phyloP scores from a whole-genome alignment of 2,113 vertebrate genomes.

The Salvelinus fontinalis region DNA sequence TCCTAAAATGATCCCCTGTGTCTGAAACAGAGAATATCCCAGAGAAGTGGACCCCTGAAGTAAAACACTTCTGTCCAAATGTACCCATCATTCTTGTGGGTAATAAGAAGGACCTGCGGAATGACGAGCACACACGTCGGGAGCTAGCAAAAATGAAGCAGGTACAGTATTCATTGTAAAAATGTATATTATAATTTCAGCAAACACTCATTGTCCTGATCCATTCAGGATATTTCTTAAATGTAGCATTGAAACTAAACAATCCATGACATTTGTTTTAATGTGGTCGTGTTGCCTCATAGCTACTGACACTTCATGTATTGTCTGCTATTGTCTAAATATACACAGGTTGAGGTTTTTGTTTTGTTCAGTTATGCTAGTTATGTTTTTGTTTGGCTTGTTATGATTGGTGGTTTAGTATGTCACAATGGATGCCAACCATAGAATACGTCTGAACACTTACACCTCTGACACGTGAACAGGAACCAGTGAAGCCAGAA shows the following conservation, averaged over 20 bases:
- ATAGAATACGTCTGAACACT: too few species aligned
- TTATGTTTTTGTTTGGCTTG: not conserved
- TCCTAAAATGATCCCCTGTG: not conserved
- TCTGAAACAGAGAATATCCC: conserved; percentile 72
- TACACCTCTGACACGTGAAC: conserved; percentile 7
- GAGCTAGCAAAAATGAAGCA: conserved; percentile 77
- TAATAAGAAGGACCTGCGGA: conserved; percentile 76
- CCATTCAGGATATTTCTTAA: not conserved
- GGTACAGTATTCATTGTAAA: conserved; percentile 40
- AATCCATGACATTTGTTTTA: not conserved
- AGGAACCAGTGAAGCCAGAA: conserved; percentile 78
- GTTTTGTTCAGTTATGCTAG: not conserved
- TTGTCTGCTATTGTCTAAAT: too few species aligned
- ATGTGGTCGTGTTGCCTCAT: too few species aligned
- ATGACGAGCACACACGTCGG: conserved; percentile 73
- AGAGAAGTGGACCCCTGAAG: conserved; percentile 78
- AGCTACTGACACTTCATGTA: too few species aligned
- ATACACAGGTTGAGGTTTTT: not conserved
- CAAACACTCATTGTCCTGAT: not conserved
- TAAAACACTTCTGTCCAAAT: conserved; percentile 77
- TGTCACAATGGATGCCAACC: conserved; percentile 7
- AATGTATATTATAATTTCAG: not conserved
- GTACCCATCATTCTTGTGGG: conserved; percentile 78
- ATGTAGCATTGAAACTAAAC: not conserved
- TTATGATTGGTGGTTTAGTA: not conserved